A percentile compares a stretch with the other conserved stretches of the same genome.
Evolutionary conservation across 2,797 vertebrate species (phyloP).

Genomic region (Toxotes lorentzi): DNA sequence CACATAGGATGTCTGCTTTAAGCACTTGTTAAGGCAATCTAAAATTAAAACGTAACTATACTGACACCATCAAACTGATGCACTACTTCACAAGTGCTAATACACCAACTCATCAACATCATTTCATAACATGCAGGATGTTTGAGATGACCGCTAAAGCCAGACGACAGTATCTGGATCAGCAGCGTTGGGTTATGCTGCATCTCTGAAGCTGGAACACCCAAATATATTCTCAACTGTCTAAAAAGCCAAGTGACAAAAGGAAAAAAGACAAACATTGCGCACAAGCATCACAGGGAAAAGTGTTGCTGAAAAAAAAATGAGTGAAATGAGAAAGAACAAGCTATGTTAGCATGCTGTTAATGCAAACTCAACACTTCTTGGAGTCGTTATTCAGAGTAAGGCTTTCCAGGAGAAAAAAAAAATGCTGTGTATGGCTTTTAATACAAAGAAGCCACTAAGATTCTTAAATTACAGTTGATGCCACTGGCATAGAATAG

Average conservation of each 20-base stretch:
- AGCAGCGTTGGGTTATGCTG: conserved; percentile 6
- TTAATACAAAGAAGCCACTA: neutral
- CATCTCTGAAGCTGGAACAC: conserved; percentile 27
- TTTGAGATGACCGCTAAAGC: conserved; percentile 26
- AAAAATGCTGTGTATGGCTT: neutral
- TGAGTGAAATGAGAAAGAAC: conserved; percentile 45
- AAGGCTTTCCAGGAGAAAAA: conserved; percentile 8
- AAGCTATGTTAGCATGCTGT: conserved; percentile 65
- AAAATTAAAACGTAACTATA: conserved; percentile 4
- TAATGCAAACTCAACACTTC: conserved; percentile 55
- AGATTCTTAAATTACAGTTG: neutral
- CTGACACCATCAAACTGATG: conserved; percentile 9
- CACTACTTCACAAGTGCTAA: neutral
- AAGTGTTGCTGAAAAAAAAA: conserved; percentile 45
- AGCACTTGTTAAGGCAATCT: conserved; percentile 6
- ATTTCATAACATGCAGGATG: conserved; percentile 16
- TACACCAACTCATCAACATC: conserved; percentile 13
- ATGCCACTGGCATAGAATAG: neutral
- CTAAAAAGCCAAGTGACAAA: conserved; percentile 30
- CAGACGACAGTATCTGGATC: conserved; percentile 27
- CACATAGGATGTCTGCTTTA: conserved; percentile 4
- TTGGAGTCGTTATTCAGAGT: conserved; percentile 22
- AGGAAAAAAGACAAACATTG: conserved; percentile 35
- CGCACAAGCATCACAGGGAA: conserved; percentile 54
- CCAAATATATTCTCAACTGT: neutral